These are phyloP conservation scores for Enteromius anoplus DNA, from an alignment of 2,797 vertebrate genomes.

Conservation along the genomic window DNA sequence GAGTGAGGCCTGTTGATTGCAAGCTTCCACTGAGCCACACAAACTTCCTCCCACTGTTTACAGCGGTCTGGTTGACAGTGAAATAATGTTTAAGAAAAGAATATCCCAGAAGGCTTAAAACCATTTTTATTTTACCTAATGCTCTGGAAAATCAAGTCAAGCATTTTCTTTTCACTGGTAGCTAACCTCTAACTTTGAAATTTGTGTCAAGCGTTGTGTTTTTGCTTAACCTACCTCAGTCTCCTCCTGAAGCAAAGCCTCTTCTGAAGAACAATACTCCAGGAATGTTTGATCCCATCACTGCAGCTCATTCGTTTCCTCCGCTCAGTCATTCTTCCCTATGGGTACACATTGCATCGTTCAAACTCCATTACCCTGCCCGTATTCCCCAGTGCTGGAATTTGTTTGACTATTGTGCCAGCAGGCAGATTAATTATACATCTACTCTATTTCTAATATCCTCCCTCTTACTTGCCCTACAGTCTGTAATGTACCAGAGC, in stretches of 20 bases:
- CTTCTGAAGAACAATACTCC: constrained; percentile 67
- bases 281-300: constrained; percentile 71
- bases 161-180: background rate
- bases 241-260: constrained; percentile 61
- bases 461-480: constrained; percentile 1
- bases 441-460: constrained; percentile 55
- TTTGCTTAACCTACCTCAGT: constrained; percentile 52
- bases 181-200: background rate
- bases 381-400: constrained; percentile 64
- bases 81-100: constrained; percentile 20
- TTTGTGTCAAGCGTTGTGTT: background rate
- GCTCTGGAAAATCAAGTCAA: constrained; percentile 9
- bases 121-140: background rate
- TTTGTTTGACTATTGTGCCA: constrained; percentile 70
- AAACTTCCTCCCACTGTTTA: background rate
- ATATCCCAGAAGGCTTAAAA: constrained; percentile 8
- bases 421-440: constrained; percentile 73
- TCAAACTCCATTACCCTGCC: constrained; percentile 61
- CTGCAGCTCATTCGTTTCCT: constrained; percentile 69
- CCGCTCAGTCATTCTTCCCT: constrained; percentile 57
- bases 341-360: constrained; percentile 29
- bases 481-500: constrained; percentile 23
- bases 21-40: constrained; percentile 12
- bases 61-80: background rate
- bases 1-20: constrained; percentile 17